These are phyloP conservation scores for Poecilus cupreus DNA, from an alignment of 2,888 invertebrate genomes.

Conservation along the genomic window DNA sequence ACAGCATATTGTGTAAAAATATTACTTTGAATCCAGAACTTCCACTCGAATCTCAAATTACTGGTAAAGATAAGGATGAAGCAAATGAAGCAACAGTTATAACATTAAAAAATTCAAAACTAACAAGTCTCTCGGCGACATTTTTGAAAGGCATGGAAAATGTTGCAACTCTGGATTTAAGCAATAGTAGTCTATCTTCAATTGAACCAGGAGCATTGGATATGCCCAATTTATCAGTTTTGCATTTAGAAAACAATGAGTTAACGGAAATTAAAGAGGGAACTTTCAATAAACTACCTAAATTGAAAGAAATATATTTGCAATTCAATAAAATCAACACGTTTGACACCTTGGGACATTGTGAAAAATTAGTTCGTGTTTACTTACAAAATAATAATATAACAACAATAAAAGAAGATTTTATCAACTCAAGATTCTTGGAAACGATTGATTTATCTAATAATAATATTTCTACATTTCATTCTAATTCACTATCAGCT, in stretches of 20 bases:
- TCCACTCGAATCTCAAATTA: neutral
- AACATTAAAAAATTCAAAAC: neutral
- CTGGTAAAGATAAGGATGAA: neutral
- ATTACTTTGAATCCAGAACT: neutral
- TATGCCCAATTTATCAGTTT: neutral
- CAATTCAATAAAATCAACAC: neutral
- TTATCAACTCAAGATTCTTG: slow-evolving; percentile 74
- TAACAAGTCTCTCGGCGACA: neutral
- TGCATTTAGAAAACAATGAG: neutral
- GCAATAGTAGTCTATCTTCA: neutral
- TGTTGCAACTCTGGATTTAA: neutral
- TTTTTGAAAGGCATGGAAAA: neutral
- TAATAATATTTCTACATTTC: slow-evolving; percentile 76
- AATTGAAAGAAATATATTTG: neutral
- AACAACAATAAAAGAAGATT: slow-evolving; percentile 76
- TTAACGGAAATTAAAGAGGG: slow-evolving; percentile 13
- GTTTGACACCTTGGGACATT: neutral
- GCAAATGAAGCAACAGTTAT: neutral
- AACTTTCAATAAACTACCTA: neutral
- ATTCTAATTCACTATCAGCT: slow-evolving; percentile 57
- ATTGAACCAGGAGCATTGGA: neutral
- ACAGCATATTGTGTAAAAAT: neutral
- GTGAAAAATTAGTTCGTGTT: neutral
- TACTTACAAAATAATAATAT: slow-evolving; percentile 69
- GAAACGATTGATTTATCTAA: slow-evolving; percentile 76